Base-by-base conservation (phyloP, 2,797 vertebrate species). In the Microctenopoma steveboyesi region DNA sequence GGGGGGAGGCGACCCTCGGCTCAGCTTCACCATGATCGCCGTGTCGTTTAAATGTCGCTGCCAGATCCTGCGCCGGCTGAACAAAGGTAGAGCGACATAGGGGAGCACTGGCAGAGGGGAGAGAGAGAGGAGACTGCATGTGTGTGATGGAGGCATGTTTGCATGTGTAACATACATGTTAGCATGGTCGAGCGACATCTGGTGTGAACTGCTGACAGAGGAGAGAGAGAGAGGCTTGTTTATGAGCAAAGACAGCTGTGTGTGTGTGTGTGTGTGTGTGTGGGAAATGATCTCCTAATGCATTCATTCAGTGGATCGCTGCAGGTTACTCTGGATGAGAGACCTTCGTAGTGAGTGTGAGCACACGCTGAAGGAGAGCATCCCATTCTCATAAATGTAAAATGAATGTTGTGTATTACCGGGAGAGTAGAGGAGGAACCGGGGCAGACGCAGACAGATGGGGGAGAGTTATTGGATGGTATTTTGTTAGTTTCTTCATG, bases 21-120 rank as follows among this genome's bases (percentile, higher is more conserved):
- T 81, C 65, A 77, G 80, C 86, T 89, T 84, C 84, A 88, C 91
- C 93, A 99, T 99, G 98, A 98, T 99, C 94, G 97, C 98, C 79
- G 96, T 99, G 92, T 99, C 98, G 87, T 99, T 99, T 85, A 99
- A 98, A 95, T 99, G 98, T 93, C 96, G 98, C 85, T 99, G 97
- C 92, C 97, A 98, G 67, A 98, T 99, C 91, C 95, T 99, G 92
- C 96, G 97, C 92, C 95, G 96, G 88, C 95, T 96, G 86, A 94
- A 95, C 63, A 99, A 99, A 99, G 98, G 97, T 99, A 98, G 86
- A 89, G 86, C 68, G 78, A 82, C 48, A 50, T 0, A 52, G 58
- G 57, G 18, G 50, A 9, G 45, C 48, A 72, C 18, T 30, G 57
- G 14, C 45, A 25, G 50, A 69, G 50, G 50, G 78, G 78, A 54